Evolutionary conservation across 2,113 vertebrate genomes (phyloP).

Genomic region (Bolborhynchus lineola): DNA sequence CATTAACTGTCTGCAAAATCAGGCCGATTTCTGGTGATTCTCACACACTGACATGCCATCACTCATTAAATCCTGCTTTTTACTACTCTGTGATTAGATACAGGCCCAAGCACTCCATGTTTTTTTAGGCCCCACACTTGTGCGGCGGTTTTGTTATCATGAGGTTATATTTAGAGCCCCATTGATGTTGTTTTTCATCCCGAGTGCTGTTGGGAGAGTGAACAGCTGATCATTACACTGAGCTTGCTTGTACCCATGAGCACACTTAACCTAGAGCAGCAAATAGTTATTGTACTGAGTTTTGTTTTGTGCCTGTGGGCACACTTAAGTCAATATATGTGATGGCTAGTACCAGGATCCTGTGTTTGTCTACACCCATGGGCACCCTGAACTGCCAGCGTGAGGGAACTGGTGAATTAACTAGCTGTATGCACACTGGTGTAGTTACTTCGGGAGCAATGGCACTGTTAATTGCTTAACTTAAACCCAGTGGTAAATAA

Average conservation of each 20-base stretch:
- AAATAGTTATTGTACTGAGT: slow-evolving; percentile 70
- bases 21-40: neutral
- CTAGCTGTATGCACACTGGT: slow-evolving; percentile 54
- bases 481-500: slow-evolving; percentile 66
- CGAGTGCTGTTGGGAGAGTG: slow-evolving; percentile 39
- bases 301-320: slow-evolving; percentile 69
- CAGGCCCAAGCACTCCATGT: neutral
- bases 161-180: slow-evolving; percentile 66
- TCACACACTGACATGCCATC: neutral
- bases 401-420: slow-evolving; percentile 66
- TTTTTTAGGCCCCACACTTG: neutral
- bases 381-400: slow-evolving; percentile 49
- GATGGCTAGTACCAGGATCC: slow-evolving; percentile 36
- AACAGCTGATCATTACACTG: slow-evolving; percentile 62
- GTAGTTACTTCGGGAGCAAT: slow-evolving; percentile 69
- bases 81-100: neutral
- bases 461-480: slow-evolving; percentile 63
- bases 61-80: neutral
- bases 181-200: slow-evolving; percentile 45
- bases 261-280: slow-evolving; percentile 76
- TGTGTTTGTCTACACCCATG: slow-evolving; percentile 66
- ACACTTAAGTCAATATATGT: slow-evolving; percentile 59
- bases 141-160: neutral
- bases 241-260: slow-evolving; percentile 71
- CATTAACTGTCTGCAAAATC: neutral